Conservation (phyloP, 2,888 invertebrate species). For the Crematogaster levior region DNA sequence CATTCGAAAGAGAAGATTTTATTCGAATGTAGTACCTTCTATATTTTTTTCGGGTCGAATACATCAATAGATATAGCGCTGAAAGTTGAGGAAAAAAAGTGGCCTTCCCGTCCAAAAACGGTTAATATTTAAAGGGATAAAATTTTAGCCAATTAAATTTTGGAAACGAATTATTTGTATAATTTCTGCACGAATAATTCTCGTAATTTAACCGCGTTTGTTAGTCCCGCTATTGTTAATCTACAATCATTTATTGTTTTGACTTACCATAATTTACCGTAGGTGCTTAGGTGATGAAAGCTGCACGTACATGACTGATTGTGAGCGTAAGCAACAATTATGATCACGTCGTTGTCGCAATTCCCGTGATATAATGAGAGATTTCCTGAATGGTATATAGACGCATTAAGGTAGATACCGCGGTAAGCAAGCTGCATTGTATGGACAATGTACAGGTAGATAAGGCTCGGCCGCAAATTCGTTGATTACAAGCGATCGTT, state of each 20-base stretch:
- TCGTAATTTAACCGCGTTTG: neutral
- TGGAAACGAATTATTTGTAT: neutral
- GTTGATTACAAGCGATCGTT: constrained; percentile 63
- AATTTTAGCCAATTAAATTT: neutral
- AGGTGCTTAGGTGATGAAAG: neutral
- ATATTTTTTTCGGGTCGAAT: no score
- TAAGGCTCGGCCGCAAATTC: constrained; percentile 62
- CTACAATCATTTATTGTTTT: neutral
- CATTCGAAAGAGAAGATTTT: no score
- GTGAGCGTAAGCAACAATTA: constrained; percentile 54
- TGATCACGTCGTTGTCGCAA: constrained; percentile 39
- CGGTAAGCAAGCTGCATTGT: constrained; percentile 8
- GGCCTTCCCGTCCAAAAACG: no score
- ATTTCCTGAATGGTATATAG: constrained; percentile 48
- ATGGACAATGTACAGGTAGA: constrained; percentile 50
- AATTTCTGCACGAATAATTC: neutral
- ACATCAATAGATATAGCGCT: no score
- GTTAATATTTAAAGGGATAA: neutral
- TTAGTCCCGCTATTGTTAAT: neutral
- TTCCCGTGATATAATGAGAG: constrained; percentile 51
- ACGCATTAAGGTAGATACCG: constrained; percentile 39
- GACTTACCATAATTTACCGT: neutral
- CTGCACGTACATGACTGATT: neutral
- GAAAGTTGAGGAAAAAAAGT: no score
- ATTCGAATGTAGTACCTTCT: no score